Percentiles rank a stretch among this genome's conserved stretches.
phyloP scores from a whole-genome alignment of 2,797 vertebrate genomes.

The Enteromius trimaculatus region DNA sequence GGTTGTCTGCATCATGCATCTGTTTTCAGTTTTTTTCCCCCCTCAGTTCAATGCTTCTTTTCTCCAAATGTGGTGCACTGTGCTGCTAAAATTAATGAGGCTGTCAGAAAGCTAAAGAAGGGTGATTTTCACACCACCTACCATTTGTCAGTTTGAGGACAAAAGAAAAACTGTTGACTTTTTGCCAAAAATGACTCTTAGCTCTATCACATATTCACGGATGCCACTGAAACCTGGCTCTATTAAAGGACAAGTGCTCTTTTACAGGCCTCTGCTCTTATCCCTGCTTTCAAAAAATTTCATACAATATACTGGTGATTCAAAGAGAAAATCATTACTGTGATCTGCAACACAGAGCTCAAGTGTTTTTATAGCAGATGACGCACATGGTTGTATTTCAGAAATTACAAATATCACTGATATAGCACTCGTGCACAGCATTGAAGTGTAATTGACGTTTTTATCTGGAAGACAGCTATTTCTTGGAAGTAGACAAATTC shows the following conservation, averaged over 20 bases:
- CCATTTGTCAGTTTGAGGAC: background rate
- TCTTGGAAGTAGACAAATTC: background rate
- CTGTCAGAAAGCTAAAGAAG: background rate
- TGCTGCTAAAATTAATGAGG: background rate
- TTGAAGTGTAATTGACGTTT: background rate
- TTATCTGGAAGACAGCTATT: background rate
- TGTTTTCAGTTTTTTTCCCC: background rate
- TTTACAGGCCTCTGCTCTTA: background rate
- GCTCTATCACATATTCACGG: background rate
- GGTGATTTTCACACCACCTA: slow-evolving; percentile 1
- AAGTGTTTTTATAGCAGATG: slow-evolving; percentile 22
- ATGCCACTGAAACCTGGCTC: background rate
- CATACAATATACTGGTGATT: slow-evolving; percentile 3
- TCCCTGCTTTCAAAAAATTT: background rate
- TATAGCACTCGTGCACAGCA: background rate
- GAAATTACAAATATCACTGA: background rate
- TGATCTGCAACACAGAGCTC: background rate
- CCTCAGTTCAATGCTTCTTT: background rate
- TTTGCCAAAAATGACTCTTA: background rate
- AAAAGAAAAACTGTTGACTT: background rate
- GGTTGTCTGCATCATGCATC: background rate
- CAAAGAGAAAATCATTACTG: background rate
- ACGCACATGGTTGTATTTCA: background rate
- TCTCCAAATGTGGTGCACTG: background rate
- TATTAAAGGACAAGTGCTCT: background rate